Evolutionary conservation across 2,888 invertebrate species (phyloP).

Genomic region (Norana najaformis): DNA sequence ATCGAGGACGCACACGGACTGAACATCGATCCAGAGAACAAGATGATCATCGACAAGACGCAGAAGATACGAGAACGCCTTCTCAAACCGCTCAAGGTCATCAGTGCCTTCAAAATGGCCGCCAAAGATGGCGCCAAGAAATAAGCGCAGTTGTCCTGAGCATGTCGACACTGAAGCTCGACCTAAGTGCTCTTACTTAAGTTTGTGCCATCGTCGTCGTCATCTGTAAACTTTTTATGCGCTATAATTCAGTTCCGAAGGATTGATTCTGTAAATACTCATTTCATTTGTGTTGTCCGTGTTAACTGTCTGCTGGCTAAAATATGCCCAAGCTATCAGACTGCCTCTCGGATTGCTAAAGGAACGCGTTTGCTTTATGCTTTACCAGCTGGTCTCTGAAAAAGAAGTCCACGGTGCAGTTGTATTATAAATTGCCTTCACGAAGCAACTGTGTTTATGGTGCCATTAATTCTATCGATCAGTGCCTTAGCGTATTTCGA

Average conservation of each 20-base stretch:
- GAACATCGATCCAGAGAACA: conserved; percentile 58
- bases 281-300: no score
- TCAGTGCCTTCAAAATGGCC: conserved; percentile 49
- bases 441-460: neutral
- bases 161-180: neutral
- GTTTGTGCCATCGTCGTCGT: neutral
- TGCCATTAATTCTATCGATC: neutral
- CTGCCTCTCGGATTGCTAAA: neutral
- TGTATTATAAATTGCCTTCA: neutral
- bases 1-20: conserved; percentile 53
- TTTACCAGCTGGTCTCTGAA: neutral
- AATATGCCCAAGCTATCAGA: neutral
- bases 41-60: conserved; percentile 55
- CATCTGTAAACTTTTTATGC: neutral
- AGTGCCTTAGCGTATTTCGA: neutral
- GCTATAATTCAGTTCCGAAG: neutral
- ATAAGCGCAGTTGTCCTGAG: neutral
- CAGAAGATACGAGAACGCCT: conserved; percentile 52
- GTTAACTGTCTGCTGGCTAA: neutral
- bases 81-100: conserved; percentile 50
- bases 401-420: neutral
- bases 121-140: neutral
- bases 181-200: neutral
- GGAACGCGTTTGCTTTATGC: neutral
- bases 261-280: neutral